Evolutionary conservation across 2,113 vertebrate genomes (phyloP).

Genomic region (Cynoglossus semilaevis): DNA sequence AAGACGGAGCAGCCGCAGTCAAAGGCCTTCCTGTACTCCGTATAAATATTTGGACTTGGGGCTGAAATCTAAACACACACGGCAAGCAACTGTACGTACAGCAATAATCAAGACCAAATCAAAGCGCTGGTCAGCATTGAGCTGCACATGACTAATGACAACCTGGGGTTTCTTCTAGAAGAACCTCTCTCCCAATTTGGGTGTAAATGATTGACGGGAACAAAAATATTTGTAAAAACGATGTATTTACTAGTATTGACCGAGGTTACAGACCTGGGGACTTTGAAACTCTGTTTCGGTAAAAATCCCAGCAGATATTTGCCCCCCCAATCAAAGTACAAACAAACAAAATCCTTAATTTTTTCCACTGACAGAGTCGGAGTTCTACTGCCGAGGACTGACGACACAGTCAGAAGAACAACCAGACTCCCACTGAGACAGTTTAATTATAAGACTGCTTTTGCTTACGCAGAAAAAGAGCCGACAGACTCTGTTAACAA

Average conservation of each 20-base stretch:
- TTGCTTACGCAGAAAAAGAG: neutral
- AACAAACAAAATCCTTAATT: neutral
- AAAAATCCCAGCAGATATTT: neutral
- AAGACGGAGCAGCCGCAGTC: too few relatives aligned
- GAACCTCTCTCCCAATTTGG: neutral
- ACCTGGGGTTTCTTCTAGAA: neutral
- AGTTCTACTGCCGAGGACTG: neutral
- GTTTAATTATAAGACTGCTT: neutral
- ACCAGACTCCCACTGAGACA: neutral
- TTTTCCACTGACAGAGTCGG: neutral
- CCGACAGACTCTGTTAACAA: neutral
- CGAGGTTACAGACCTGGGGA: neutral
- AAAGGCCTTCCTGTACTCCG: too few relatives aligned
- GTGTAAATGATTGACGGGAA: conserved; percentile 1
- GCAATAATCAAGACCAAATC: too few relatives aligned
- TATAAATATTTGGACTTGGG: too few relatives aligned
- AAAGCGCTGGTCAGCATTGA: too few relatives aligned
- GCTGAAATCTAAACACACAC: too few relatives aligned
- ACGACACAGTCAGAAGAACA: neutral
- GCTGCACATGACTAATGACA: too few relatives aligned
- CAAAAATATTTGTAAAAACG: neutral
- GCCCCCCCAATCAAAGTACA: neutral
- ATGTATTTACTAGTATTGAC: neutral
- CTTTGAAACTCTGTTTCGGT: neutral
- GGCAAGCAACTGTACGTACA: too few relatives aligned